Evolutionary conservation across 2,797 vertebrate genomes (phyloP).

Genomic region (Odontamblyopus lacepedii): DNA sequence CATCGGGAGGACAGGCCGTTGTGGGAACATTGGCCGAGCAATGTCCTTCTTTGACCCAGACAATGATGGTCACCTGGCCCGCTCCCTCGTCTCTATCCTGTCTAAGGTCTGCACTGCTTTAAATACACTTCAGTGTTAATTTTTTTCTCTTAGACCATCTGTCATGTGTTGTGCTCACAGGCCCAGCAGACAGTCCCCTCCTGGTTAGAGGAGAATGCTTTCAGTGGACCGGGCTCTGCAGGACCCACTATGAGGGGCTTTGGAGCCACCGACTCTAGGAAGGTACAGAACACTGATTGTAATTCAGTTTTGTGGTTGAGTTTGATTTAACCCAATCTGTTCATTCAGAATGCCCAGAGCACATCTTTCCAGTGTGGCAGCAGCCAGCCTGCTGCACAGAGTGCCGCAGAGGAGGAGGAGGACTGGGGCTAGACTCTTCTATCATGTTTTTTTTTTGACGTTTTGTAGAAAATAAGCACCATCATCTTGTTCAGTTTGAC

Average conservation of each 20-base stretch:
- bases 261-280: slow-evolving; percentile 76
- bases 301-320: not conserved
- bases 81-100: slow-evolving; percentile 83
- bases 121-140: not conserved
- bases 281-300: slow-evolving; percentile 65
- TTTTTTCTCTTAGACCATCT: too few species aligned
- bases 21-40: slow-evolving; percentile 89
- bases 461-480: not conserved
- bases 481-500: slow-evolving; percentile 10
- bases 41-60: slow-evolving; percentile 87
- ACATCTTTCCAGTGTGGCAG: slow-evolving; percentile 14
- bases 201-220: slow-evolving; percentile 88
- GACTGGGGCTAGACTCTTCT: slow-evolving; percentile 49
- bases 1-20: slow-evolving; percentile 94
- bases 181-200: slow-evolving; percentile 91
- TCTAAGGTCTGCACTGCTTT: slow-evolving; percentile 70
- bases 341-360: not conserved
- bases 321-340: not conserved
- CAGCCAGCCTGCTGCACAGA: not conserved
- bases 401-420: slow-evolving; percentile 30
- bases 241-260: slow-evolving; percentile 60
- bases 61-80: slow-evolving; percentile 66
- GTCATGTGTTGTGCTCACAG: slow-evolving; percentile 59
- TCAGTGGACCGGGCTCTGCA: slow-evolving; percentile 55
- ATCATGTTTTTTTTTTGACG: not conserved